These are phyloP conservation scores for Acrossocheilus fasciatus DNA, from an alignment of 2,797 vertebrate species.

Conservation along the genomic window DNA sequence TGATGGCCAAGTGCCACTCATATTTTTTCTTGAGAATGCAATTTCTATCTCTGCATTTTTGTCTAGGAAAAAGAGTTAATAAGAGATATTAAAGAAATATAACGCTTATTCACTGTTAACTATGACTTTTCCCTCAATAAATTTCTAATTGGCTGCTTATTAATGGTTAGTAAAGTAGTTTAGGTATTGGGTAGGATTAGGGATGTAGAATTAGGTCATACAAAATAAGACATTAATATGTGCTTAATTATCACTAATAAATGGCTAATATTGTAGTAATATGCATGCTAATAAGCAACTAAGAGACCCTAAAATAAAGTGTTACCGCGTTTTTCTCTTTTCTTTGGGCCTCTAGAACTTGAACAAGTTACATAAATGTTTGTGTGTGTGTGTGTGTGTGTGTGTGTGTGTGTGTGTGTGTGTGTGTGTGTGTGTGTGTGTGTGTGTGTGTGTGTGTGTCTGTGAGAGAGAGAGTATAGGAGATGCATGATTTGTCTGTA, in stretches of 20 bases:
- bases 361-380: neutral
- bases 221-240: too few species aligned
- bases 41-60: neutral
- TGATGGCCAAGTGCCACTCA: neutral
- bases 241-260: too few species aligned
- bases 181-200: too few species aligned
- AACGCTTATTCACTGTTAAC: too few species aligned
- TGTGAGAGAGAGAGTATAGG: neutral
- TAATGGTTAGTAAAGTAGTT: too few species aligned
- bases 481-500: neutral
- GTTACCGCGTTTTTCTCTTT: neutral
- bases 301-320: too few species aligned
- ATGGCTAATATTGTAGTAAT: too few species aligned
- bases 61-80: neutral
- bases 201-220: too few species aligned
- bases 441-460: neutral
- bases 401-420: slow-evolving; percentile 30
- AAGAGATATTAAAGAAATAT: neutral
- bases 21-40: neutral
- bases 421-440: slow-evolving; percentile 21
- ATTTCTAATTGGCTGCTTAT: too few species aligned
- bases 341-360: neutral
- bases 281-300: too few species aligned
- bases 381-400: slow-evolving; percentile 5
- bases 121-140: too few species aligned